Evolutionary conservation across 2,797 vertebrate genomes (phyloP).

Genomic region (Ficedula albicollis): DNA sequence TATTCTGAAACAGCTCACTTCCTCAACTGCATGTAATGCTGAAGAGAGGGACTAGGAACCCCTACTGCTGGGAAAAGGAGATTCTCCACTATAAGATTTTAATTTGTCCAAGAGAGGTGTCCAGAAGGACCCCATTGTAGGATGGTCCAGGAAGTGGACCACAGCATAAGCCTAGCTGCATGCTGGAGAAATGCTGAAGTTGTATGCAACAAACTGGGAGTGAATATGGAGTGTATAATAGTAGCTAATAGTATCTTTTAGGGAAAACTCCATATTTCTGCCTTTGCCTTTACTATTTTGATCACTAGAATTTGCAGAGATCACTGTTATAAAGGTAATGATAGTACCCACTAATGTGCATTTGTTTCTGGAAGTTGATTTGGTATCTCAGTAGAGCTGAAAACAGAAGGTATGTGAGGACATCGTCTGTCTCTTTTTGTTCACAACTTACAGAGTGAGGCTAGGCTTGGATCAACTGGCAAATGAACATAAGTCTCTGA

Average conservation of each 20-base stretch:
- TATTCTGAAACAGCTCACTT: background rate
- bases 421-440: background rate
- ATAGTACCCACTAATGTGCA: background rate
- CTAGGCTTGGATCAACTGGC: background rate
- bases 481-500: background rate
- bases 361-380: background rate
- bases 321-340: background rate
- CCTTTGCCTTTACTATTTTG: background rate
- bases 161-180: background rate
- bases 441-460: background rate
- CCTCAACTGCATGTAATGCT: background rate
- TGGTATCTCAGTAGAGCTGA: background rate
- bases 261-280: background rate
- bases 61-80: background rate
- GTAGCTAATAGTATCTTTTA: background rate
- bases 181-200: background rate
- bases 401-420: background rate
- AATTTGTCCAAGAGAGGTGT: background rate
- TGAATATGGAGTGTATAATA: background rate
- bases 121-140: background rate
- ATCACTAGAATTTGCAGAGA: background rate
- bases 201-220: background rate
- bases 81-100: background rate
- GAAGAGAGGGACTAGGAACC: background rate
- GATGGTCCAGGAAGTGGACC: background rate